phyloP scores from a whole-genome alignment of 2,113 vertebrate genomes.

The Urocolius indicus region DNA sequence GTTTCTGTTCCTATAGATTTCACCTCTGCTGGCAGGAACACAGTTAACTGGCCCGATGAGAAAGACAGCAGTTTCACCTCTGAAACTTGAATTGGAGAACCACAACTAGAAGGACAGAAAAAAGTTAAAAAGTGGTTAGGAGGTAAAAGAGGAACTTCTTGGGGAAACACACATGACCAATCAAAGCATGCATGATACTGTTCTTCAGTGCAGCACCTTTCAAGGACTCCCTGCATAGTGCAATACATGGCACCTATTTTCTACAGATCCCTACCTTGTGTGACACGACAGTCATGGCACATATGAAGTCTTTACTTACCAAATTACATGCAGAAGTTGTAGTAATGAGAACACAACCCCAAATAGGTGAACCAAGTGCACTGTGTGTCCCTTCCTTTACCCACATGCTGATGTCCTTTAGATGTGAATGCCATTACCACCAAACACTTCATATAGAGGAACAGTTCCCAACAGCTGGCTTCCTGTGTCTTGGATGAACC shows the following conservation, averaged over 20 bases:
- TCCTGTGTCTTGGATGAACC: background rate
- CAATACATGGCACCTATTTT: background rate
- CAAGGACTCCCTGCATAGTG: background rate
- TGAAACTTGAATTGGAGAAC: slow-evolving; percentile 80
- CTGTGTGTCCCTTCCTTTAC: background rate
- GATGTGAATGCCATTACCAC: background rate
- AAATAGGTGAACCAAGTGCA: background rate
- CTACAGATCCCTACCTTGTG: background rate
- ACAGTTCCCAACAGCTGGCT: background rate
- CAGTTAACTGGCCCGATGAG: slow-evolving; percentile 79
- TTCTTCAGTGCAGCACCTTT: background rate
- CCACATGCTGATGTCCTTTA: background rate
- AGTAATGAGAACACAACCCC: background rate
- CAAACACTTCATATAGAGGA: background rate
- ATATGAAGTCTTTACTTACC: background rate
- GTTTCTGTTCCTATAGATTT: slow-evolving; percentile 86
- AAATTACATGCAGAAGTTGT: background rate
- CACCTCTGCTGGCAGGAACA: slow-evolving; percentile 91
- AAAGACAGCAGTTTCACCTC: slow-evolving; percentile 83
- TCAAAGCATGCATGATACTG: background rate
- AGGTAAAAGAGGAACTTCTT: background rate
- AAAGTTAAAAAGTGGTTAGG: slow-evolving; percentile 30
- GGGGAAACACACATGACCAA: background rate
- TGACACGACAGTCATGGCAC: background rate
- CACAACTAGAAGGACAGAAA: slow-evolving; percentile 84